Percentiles rank a stretch among this genome's conserved stretches.
phyloP scores from a whole-genome alignment of 2,797 vertebrate genomes.

The Pygocentrus nattereri region DNA sequence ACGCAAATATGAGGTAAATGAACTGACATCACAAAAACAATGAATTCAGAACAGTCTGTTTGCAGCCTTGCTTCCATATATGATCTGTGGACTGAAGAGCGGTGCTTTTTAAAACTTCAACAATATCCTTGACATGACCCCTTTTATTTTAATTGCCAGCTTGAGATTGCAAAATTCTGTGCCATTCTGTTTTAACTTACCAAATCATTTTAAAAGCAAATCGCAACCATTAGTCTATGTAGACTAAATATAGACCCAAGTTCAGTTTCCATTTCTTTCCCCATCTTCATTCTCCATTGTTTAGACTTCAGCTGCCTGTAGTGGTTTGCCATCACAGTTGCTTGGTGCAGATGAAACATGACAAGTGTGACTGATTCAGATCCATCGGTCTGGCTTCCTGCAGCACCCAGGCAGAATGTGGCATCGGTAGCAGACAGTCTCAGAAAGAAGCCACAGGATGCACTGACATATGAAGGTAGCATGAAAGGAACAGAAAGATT shows the following conservation, averaged over 20 bases:
- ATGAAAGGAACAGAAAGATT: not conserved
- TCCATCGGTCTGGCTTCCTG: conserved; percentile 54
- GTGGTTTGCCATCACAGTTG: conserved; percentile 14
- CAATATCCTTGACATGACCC: too few relatives aligned
- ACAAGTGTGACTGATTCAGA: conserved; percentile 65
- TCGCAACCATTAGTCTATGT: too few relatives aligned
- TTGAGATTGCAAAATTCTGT: too few relatives aligned
- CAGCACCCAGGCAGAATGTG: conserved; percentile 61
- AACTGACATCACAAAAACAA: too few relatives aligned
- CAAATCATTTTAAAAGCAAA: too few relatives aligned
- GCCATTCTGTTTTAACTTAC: too few relatives aligned
- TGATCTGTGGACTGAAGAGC: too few relatives aligned
- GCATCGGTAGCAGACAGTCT: not conserved
- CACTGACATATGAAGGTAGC: not conserved
- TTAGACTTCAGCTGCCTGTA: not conserved
- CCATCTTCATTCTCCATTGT: not conserved
- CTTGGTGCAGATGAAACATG: conserved; percentile 55
- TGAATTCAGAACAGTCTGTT: not conserved
- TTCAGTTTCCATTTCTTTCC: not conserved
- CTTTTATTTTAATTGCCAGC: too few relatives aligned
- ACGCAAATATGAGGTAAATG: not conserved
- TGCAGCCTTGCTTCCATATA: too few relatives aligned
- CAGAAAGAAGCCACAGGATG: not conserved
- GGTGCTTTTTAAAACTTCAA: too few relatives aligned
- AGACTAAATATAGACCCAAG: not conserved